Conservation (phyloP, 2,113 vertebrate species). For the Ptilonorhynchus violaceus region DNA sequence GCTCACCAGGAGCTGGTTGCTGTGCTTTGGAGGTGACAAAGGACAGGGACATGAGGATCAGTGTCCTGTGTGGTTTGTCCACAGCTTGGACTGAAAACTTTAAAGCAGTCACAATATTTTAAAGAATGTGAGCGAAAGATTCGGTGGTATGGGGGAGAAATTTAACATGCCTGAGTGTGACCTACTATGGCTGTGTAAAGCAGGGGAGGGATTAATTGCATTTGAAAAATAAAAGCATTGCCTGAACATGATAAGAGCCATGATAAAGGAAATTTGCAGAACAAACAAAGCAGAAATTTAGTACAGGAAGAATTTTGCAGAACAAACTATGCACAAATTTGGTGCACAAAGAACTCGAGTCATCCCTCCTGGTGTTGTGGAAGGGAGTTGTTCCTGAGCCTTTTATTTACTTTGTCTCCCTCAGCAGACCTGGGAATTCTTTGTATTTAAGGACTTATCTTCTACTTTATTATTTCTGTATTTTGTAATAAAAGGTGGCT, state of each 20-base stretch:
- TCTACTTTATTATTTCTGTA: background rate
- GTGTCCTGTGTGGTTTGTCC: background rate
- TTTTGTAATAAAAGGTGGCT: slow-evolving; percentile 11
- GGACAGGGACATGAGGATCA: background rate
- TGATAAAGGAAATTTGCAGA: background rate
- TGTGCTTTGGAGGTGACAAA: background rate
- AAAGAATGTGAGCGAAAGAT: background rate
- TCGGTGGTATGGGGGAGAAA: background rate
- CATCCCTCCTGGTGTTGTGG: background rate
- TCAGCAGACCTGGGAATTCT: background rate
- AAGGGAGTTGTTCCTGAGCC: background rate
- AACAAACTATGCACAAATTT: background rate
- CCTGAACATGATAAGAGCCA: background rate
- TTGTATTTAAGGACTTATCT: background rate
- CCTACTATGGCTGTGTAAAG: background rate
- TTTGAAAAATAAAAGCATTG: background rate
- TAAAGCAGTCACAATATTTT: background rate
- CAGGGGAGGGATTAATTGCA: background rate
- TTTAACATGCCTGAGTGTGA: background rate
- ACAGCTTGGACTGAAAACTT: background rate
- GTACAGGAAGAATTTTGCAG: background rate
- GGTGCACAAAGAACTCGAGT: background rate
- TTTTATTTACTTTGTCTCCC: background rate
- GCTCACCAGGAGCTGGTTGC: background rate
- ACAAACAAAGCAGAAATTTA: background rate